Evolutionary conservation across 2,797 vertebrate species (phyloP), one percentile per base, ranked within the genome.

Genomic region (Staurois parvus): DNA sequence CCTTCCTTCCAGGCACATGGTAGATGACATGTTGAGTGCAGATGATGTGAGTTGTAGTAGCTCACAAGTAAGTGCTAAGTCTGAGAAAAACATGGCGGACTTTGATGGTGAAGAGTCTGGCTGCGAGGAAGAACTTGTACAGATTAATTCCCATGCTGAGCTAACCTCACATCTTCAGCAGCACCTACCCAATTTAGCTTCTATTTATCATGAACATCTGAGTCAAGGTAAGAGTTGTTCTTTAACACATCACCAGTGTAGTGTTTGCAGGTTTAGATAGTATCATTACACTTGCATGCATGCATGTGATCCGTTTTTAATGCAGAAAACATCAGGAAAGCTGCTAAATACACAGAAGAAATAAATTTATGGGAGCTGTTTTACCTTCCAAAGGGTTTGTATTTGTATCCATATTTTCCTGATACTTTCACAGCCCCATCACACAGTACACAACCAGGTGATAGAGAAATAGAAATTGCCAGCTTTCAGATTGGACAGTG

Each of bases 21-120:
- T 97, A 76, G 98, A 99, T 93, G 98, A 99, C 93, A 99, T 99
- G 98, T 91, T 99, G 88, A 99, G 98, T 72, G 97, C 98, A 2
- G 98, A 99, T 79, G 98, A 99, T 72, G 98, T 99, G 88, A 99
- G 98, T 92, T 99, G 98, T 91, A 99, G 98, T 93, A 99, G 98
- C 91, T 99, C 98, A 45, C 98, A 99, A 95, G 97, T 99, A 92
- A 99, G 98, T 89, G 98, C 98, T 89, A 99, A 99, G 92, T 99
- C 98, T 0, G 98, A 99, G 94, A 99, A 99, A 92, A 99, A 99
- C 89, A 99, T 99, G 98, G 98, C 98, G 2, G 98, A 99, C 92
- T 99, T 99, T 79, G 98, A 99, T 77, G 98, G 98, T 1, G 98
- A 99, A 87, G 98, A 99, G 91, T 99, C 98, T 15, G 98, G 98